Evolutionary conservation across 1,140 invertebrate species (phyloP), one percentile per base, ranked within the genome.

Genomic region (Temnothorax longispinosus): DNA sequence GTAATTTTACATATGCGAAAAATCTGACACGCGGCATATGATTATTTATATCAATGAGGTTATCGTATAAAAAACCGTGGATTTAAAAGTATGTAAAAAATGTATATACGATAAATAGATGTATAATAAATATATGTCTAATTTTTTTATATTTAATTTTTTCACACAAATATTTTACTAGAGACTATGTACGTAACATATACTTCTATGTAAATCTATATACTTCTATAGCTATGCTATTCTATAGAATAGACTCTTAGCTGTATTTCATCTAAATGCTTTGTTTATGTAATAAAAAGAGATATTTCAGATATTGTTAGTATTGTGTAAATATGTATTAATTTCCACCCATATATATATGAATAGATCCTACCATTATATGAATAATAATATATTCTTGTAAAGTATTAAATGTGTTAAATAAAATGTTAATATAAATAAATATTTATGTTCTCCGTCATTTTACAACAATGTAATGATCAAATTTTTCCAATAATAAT

Each of bases 1-100:
- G 38, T 80, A 50, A 78, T 54, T 76, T 32, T 64, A 58, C 6
- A 41, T 54, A 54, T 41, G 21, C 62, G 13, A 75, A 64, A 62
- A 32, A 64, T 15, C 0, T 67, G 15, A 50, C 27, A 27, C 21
- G n/a, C 1, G 15, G 10, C 35, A 15, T 7, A 41, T 54, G 50
- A 67, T 47, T 38, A 52, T 72, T 72, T 58, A 32, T 50, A 54
- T 56, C 6, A 54, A 47, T 64, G 32, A 18, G 27, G 10, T 41
- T 50, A 41, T 52, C 8, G 7, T 3, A 41, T 7, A 50, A 15
- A 52, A 60, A 21, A 71, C 3, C 13, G 1, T 71, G 38, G 69
- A 64, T 54, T 47, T 72, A 54, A 38, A 78, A 47, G 35, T 7
- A 62, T 41, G 10, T 35, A 54, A 60, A 44, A 27, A 27, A 27